Evolutionary conservation across 2,888 invertebrate genomes (phyloP).

Genomic region (Polymixis lichenea): DNA sequence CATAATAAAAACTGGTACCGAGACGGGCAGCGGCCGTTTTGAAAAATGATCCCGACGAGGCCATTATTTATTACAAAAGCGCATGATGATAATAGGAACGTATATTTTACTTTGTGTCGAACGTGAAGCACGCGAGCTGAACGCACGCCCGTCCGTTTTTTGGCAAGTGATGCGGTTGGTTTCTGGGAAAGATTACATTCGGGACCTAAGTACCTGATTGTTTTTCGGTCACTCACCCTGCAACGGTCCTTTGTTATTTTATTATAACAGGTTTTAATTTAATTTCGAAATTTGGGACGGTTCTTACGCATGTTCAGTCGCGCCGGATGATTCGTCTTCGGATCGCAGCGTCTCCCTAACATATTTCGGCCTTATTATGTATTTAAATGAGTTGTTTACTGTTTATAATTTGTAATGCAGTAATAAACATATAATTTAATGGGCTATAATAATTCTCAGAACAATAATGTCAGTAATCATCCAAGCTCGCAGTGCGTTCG

Average conservation of each 20-base stretch:
- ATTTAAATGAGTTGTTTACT: slow-evolving; percentile 54
- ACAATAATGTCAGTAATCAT: slow-evolving; percentile 62
- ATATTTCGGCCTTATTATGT: slow-evolving; percentile 27
- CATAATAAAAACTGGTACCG: slow-evolving; percentile 80
- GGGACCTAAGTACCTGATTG: slow-evolving; percentile 88
- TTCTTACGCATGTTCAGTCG: slow-evolving; percentile 48
- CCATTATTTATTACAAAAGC: slow-evolving; percentile 85
- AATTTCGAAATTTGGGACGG: slow-evolving; percentile 77
- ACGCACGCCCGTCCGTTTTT: slow-evolving; percentile 78
- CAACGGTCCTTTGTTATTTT: slow-evolving; percentile 78
- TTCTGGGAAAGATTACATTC: slow-evolving; percentile 88
- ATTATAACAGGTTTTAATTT: slow-evolving; percentile 78
- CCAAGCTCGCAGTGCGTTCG: slow-evolving; percentile 43
- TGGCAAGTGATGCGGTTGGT: slow-evolving; percentile 85
- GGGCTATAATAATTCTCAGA: slow-evolving; percentile 54
- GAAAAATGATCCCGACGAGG: slow-evolving; percentile 79
- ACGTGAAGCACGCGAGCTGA: slow-evolving; percentile 75
- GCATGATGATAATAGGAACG: slow-evolving; percentile 81
- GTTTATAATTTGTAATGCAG: slow-evolving; percentile 34
- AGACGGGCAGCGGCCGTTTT: slow-evolving; percentile 74
- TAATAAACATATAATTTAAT: slow-evolving; percentile 56
- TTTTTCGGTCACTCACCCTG: slow-evolving; percentile 86
- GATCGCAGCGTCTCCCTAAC: slow-evolving; percentile 18
- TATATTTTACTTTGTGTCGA: slow-evolving; percentile 79
- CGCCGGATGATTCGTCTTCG: slow-evolving; percentile 50